These are phyloP conservation scores for Nipponia nippon DNA, from an alignment of 2,113 vertebrate species.

Conservation along the genomic window DNA sequence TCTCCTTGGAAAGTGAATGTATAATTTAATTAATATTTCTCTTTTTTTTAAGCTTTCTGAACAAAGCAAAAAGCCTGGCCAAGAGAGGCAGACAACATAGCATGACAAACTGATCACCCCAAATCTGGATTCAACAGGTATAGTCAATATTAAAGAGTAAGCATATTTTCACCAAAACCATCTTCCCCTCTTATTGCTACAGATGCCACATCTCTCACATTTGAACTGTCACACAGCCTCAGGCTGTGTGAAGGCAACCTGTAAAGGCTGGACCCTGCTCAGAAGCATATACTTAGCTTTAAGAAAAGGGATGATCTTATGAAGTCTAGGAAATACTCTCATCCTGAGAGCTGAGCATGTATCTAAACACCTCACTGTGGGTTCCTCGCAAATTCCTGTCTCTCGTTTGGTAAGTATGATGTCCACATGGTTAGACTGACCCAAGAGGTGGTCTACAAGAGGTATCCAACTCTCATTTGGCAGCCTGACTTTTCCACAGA, in stretches of 20 bases:
- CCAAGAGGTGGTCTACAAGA: not conserved
- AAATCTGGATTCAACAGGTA: not conserved
- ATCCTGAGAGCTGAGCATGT: not conserved
- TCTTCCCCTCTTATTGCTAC: not conserved
- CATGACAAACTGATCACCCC: not conserved
- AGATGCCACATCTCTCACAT: not conserved
- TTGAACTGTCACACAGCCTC: not conserved
- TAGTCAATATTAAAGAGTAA: not conserved
- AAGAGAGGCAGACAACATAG: not conserved
- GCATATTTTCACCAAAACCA: not conserved
- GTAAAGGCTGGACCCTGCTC: not conserved
- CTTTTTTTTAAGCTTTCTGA: not conserved
- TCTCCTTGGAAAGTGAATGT: not conserved
- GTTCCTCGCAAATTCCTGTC: not conserved
- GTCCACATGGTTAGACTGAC: rapidly evolving
- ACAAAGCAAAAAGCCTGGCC: not conserved
- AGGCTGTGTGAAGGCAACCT: not conserved
- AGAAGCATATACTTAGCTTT: not conserved
- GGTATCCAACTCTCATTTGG: not conserved
- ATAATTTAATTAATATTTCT: not conserved
- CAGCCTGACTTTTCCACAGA: not conserved
- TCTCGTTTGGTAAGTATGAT: not conserved
- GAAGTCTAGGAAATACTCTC: not conserved
- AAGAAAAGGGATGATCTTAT: not conserved
- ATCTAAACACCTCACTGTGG: not conserved